Conservation (phyloP, 2,888 invertebrate species). For the Calephelis perditalis region DNA sequence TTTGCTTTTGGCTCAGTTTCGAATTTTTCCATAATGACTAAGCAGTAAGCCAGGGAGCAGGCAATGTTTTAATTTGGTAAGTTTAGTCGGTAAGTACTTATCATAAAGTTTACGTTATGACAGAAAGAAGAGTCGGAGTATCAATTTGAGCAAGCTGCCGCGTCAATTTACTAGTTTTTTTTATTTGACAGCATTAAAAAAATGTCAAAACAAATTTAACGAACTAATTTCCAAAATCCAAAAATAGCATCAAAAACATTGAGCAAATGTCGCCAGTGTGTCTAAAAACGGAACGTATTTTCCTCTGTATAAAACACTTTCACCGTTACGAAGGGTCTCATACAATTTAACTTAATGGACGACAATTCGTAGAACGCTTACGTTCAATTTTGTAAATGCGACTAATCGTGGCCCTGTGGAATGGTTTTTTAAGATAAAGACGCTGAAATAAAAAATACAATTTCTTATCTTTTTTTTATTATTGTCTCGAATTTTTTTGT, state of each 20-base stretch:
- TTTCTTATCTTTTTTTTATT: constrained; percentile 16
- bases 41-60: no score
- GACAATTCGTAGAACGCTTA: constrained; percentile 4
- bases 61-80: no score
- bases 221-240: no score
- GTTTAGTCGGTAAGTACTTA: no score
- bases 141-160: no score
- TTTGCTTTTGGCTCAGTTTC: no score
- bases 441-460: constrained; percentile 5
- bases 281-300: constrained; percentile 2
- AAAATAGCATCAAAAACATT: neutral
- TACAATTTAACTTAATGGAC: constrained; percentile 11
- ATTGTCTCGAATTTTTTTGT: constrained; percentile 9
- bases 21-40: no score
- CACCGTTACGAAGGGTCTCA: constrained; percentile 8
- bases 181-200: no score
- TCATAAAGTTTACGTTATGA: no score
- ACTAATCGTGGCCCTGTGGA: constrained; percentile 6
- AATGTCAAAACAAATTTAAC: no score
- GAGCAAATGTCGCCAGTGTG: neutral
- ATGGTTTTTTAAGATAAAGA: constrained; percentile 13
- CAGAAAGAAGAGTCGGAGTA: no score
- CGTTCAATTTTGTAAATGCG: constrained; percentile 13
- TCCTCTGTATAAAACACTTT: constrained; percentile 8
- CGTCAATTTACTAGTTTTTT: no score